phyloP scores from a whole-genome alignment of 2,888 invertebrate genomes.

The Sicus ferrugineus region DNA sequence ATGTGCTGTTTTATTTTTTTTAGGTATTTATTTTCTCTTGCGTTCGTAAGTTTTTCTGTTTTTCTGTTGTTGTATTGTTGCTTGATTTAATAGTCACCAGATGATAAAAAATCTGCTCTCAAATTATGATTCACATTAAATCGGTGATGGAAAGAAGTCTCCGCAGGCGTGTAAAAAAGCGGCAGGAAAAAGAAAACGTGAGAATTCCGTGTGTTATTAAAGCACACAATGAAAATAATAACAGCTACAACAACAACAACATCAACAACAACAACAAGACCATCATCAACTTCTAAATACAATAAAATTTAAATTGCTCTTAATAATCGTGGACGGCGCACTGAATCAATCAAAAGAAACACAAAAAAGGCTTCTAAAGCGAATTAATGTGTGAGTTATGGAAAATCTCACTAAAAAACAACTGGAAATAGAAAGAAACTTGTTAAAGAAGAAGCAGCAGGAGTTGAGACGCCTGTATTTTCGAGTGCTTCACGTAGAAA shows the following conservation, averaged over 20 bases:
- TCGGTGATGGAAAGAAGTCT: background rate
- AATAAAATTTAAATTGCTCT: background rate
- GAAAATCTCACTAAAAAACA: conserved; percentile 11
- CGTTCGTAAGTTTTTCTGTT: background rate
- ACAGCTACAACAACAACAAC: background rate
- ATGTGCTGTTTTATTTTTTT: too few relatives aligned
- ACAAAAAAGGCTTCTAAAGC: background rate
- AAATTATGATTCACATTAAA: conserved; percentile 14
- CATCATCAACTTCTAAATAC: background rate
- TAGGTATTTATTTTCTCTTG: background rate
- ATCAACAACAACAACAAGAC: conserved; percentile 8
- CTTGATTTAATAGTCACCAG: too few relatives aligned
- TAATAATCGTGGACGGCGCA: background rate
- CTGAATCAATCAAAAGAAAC: conserved; percentile 19
- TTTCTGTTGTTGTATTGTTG: background rate
- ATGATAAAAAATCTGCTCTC: too few relatives aligned
- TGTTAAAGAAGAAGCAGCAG: background rate
- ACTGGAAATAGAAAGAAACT: background rate
- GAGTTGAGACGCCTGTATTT: too few relatives aligned
- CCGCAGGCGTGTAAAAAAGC: background rate
- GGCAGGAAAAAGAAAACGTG: conserved; percentile 26
- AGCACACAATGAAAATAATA: background rate
- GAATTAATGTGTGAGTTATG: too few relatives aligned
- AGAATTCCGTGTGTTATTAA: conserved; percentile 5
- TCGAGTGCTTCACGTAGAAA: too few relatives aligned